Evolutionary conservation across 2,797 vertebrate genomes (phyloP), one percentile per base, ranked within the genome.

Genomic region (Pangasius mekongensis): DNA sequence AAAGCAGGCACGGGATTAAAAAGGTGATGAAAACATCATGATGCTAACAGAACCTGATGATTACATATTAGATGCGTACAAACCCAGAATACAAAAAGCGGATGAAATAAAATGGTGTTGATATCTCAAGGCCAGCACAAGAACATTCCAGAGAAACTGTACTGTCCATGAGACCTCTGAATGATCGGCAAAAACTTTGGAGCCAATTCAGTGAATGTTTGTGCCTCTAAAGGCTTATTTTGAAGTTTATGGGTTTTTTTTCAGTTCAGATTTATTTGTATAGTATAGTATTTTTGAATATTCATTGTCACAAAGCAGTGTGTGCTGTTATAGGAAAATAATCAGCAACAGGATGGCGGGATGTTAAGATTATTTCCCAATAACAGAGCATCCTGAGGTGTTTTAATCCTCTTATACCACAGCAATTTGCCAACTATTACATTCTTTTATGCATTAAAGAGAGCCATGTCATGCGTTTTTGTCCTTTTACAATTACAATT

Each of bases 1-100:
- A 89, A 90, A 91, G 84, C 86, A 91, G 89, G 87, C 73, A 71
- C 71, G 80, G 88, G 87, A 89, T 89, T 90, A 90, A 86, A 84
- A 89, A 84, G 83, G 84, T 74, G 90, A 91, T 89, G 88, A 89
- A 87, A 90, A 86, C 58, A 7, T 84, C 9, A 69, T 84, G 84
- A 90, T 88, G 87, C 73, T 87, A 90, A 88, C 84, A 87, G 80
- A 69, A 64, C 66, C 87, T 85, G 85, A 91, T 90, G 88, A 90
- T 90, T 85, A 56, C 64, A 86, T 90, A 91, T 89, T 85, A 90
- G 88, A 91, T 85, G 74, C 81, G n/a, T 36, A 84, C 58, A 36
- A 87, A 81, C 6, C 5, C 27, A 3, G 88, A 64, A 89, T 87
- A 52, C 86, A 62, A 86, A 88, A 80, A 5, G 13, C 18, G 30